Evolutionary conservation across 2,888 invertebrate species (phyloP), one percentile per base, ranked within the genome.

Genomic region (Horisme vitalbata): DNA sequence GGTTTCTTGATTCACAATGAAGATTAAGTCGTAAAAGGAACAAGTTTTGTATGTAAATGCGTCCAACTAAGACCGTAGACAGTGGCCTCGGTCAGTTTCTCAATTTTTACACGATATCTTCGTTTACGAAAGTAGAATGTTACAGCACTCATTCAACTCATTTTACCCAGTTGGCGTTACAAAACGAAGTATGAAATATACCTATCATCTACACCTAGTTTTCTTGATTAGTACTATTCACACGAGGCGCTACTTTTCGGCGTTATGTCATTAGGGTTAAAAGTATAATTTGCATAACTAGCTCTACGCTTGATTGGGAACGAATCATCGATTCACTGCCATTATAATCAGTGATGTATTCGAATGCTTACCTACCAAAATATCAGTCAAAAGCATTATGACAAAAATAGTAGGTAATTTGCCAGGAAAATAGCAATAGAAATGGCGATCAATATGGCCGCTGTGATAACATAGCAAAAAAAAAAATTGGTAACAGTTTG

Each of bases 51-150:
- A 27, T 14, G 7, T 9, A 13, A 39, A 45, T 26, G 10, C 4
- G 12, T 5, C 24, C 26, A 36, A n/a, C n/a, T n/a, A 53, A 63
- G 59, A 46, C 55, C 54, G 51, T 43, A 41, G 27, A 31, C 39
- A 43, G 38, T 68, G 78, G 69, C 82, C 79, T 78, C 71, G 75
- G 58, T 55, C 38, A 57, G 68, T 85, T 84, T 76, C 84, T 75
- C 76, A 82, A 84, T 70, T 76, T 78, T 75, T 71, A 74, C 75
- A 74, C 69, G 71, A 79, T 83, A 76, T 79, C 79, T 80, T 80
- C 79, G 73, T 83, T 83, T 83, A 75, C 82, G 83, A 83, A 84
- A 84, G 73, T 55, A 58, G 59, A 71, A 66, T 65, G 74, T 71
- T 78, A 79, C 64, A 63, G 63, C 70, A 67, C 68, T 76, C 70